Evolutionary conservation across 2,797 vertebrate genomes (phyloP).

Genomic region (Hyperoplus lanceolatus): DNA sequence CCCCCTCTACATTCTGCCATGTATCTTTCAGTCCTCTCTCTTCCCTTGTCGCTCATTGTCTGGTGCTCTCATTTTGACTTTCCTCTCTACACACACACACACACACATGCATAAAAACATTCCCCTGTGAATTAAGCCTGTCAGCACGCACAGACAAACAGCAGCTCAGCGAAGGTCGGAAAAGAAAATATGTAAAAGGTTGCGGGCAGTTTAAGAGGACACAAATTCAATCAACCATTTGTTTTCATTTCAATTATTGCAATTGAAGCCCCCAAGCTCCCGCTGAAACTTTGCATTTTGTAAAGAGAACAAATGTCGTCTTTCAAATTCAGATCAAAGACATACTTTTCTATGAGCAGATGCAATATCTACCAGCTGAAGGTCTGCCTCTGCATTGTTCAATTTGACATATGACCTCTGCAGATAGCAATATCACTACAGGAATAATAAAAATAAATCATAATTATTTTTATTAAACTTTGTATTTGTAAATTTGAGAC

Average conservation of each 20-base stretch:
- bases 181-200: neutral
- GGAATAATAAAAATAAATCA: neutral
- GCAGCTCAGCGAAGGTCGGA: neutral
- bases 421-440: neutral
- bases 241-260: neutral
- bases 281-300: neutral
- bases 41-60: conserved; percentile 21
- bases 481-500: neutral
- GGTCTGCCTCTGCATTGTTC: neutral
- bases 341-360: neutral
- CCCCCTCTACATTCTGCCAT: conserved; percentile 27
- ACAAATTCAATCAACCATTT: conserved; percentile 8
- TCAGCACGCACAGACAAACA: conserved; percentile 14
- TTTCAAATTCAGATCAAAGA: neutral
- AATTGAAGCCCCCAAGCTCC: neutral
- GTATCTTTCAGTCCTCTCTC: conserved; percentile 36
- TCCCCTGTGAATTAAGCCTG: conserved; percentile 19
- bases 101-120: neutral
- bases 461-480: neutral
- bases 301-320: neutral
- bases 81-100: neutral
- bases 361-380: neutral
- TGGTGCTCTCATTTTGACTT: conserved; percentile 24
- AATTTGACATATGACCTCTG: neutral
- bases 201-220: conserved; percentile 17